Evolutionary conservation across 92 coral and sea anemone genomes (phyloP), one percentile per base, ranked within the genome.

Genomic region (Zoanthus sansibaricus): DNA sequence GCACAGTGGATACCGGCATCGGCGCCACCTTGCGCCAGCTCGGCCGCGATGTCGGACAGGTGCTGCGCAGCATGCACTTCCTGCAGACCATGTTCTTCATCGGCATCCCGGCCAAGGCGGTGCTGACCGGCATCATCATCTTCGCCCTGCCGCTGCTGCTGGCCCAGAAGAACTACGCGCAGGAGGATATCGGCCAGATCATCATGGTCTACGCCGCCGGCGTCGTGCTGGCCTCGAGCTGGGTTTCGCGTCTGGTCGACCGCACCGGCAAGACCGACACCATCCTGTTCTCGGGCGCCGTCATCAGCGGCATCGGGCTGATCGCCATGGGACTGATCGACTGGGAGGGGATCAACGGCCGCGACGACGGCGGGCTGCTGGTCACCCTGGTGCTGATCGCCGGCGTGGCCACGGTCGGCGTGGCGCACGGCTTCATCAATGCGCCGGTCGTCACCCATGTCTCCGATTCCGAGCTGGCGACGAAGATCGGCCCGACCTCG

Each of bases 51-150:
- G 33, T 68, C 30, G 72, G 72, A 4, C 72, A 68, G 74, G 74
- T 30, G 1, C 74, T 70, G 74, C 74, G 74, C 74, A 70, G 47
- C 47, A 1, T 25, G 44, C 6, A 70, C 7, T 71, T 71, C 75
- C 75, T 71, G 47, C 46, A 31, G 75, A 71, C 75, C 47, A 71
- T 71, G 75, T 11, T 71, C 47, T 37, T 71, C 16, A 71, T 71
- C 75, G 75, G 75, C 48, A 71, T 71, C 17, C 75, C 75, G 47
- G 75, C 75, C 16, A 71, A 71, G 75, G 75, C 75, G 49, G 75
- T 71, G 0, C 75, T 71, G 75, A 71, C 75, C 75, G 75, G 75
- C 75, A 12, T 71, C 16, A 71, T 71, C 75, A 71, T 71, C 75
- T 71, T 71, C 75, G 75, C 75, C 11, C 75, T 71, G 75, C 75